Evolutionary conservation across 2,888 invertebrate genomes (phyloP).

Genomic region (Drosophila cognata): DNA sequence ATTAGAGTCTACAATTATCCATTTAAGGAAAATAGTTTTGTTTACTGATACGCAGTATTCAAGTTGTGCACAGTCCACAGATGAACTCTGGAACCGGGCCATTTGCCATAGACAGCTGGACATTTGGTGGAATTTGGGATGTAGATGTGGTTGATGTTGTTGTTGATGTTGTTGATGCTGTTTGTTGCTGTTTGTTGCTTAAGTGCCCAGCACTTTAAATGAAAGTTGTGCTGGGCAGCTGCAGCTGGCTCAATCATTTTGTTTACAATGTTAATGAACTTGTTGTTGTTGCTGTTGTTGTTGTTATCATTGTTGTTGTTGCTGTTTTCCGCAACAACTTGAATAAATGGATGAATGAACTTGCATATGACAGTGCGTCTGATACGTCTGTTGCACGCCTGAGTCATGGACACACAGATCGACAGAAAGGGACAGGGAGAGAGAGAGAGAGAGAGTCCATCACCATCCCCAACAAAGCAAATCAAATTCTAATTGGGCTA

Average conservation of each 20-base stretch:
- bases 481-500: slow-evolving; percentile 4
- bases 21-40: slow-evolving; percentile 13
- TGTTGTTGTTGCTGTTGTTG: slow-evolving; percentile 18
- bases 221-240: slow-evolving; percentile 31
- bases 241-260: slow-evolving; percentile 53
- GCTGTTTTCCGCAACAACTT: slow-evolving; percentile 15
- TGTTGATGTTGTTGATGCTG: slow-evolving; percentile 2
- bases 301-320: neutral
- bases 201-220: slow-evolving; percentile 53
- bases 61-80: slow-evolving; percentile 26
- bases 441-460: neutral
- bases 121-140: slow-evolving; percentile 16
- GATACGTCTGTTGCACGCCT: slow-evolving; percentile 15
- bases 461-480: neutral
- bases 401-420: slow-evolving; percentile 21
- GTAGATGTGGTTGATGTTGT: slow-evolving; percentile 10
- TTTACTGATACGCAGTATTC: neutral
- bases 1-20: slow-evolving; percentile 5
- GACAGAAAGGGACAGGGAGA: neutral
- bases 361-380: slow-evolving; percentile 31
- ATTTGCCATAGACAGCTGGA: slow-evolving; percentile 4
- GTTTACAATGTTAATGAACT: slow-evolving; percentile 62
- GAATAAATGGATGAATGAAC: slow-evolving; percentile 43
- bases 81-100: slow-evolving; percentile 39
- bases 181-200: slow-evolving; percentile 25